Conservation (phyloP, 2,888 invertebrate species). For the Urechis unicinctus region DNA sequence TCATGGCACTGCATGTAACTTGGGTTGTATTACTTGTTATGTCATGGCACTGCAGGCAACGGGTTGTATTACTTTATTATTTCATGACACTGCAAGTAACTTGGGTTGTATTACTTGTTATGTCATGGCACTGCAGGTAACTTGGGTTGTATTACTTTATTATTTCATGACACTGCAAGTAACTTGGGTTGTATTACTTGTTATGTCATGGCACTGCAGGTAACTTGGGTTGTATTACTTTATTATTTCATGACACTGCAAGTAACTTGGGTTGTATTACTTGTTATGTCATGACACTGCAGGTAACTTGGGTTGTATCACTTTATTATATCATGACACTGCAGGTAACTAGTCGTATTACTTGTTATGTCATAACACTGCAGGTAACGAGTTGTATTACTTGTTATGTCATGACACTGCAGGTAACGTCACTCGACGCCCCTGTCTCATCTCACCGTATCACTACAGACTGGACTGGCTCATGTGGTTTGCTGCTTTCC, state of each 20-base stretch:
- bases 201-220: background rate
- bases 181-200: background rate
- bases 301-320: background rate
- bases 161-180: background rate
- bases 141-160: background rate
- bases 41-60: slow-evolving; percentile 25
- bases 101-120: background rate
- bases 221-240: background rate
- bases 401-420: background rate
- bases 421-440: slow-evolving; percentile 40
- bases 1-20: slow-evolving; percentile 25
- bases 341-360: background rate
- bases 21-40: background rate
- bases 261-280: background rate
- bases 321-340: background rate
- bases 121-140: background rate
- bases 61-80: background rate
- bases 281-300: background rate
- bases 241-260: no score
- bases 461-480: slow-evolving; percentile 53
- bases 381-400: background rate
- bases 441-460: slow-evolving; percentile 52
- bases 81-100: no score
- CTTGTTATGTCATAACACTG: background rate
- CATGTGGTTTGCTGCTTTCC: slow-evolving; percentile 53